A percentile compares a stretch with the other conserved stretches of the same genome.
Evolutionary conservation across 2,797 vertebrate species (phyloP).

Genomic region (Protosalanx chinensis): DNA sequence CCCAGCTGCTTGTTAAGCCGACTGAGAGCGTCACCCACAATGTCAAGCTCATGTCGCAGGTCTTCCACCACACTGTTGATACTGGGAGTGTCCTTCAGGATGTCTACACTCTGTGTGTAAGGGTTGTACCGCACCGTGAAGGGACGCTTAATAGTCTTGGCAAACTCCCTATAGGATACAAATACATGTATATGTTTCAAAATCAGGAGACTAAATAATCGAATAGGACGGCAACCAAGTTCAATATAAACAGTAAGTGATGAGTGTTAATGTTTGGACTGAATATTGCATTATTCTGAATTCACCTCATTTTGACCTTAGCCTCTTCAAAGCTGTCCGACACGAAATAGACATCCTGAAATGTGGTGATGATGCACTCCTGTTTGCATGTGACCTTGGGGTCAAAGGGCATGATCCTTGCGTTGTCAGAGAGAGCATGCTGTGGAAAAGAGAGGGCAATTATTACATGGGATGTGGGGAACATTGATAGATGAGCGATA

Average conservation of each 20-base stretch:
- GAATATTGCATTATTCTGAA: background rate
- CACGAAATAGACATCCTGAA: slow-evolving; percentile 93
- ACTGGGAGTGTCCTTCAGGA: slow-evolving; percentile 88
- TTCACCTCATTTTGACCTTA: slow-evolving; percentile 94
- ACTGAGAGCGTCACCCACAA: slow-evolving; percentile 86
- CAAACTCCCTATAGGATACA: slow-evolving; percentile 84
- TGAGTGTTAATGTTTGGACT: background rate
- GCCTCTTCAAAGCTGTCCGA: slow-evolving; percentile 96
- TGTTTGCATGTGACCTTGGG: slow-evolving; percentile 88
- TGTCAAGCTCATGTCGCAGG: slow-evolving; percentile 89
- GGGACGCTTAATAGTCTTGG: slow-evolving; percentile 93
- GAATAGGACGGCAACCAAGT: no score
- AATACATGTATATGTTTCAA: background rate
- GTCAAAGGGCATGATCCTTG: slow-evolving; percentile 88
- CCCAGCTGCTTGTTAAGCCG: slow-evolving; percentile 86
- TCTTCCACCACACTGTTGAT: slow-evolving; percentile 89
- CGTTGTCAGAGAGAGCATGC: slow-evolving; percentile 86
- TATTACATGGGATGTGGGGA: background rate
- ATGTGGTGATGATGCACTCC: slow-evolving; percentile 94
- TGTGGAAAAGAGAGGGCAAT: slow-evolving; percentile 43
- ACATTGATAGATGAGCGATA: background rate
- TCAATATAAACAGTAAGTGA: no score
- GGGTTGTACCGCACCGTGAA: slow-evolving; percentile 95
- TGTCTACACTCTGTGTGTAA: slow-evolving; percentile 90
- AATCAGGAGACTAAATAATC: no score